Conservation (phyloP, 2,113 vertebrate genomes). For the Trochalopteron elliotii region DNA sequence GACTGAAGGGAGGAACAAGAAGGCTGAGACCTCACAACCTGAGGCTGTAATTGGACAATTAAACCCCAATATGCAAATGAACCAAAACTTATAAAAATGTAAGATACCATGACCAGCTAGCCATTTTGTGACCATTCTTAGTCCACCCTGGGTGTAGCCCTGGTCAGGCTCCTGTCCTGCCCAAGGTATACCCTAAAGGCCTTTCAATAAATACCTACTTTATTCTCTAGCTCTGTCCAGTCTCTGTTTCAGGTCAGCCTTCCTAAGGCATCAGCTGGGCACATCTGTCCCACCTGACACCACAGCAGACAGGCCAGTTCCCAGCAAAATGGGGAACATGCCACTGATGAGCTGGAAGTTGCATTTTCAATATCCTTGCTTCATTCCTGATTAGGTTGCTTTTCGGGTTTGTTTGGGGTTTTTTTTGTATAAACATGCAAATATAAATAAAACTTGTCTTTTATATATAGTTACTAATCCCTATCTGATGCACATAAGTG, state of each 20-base stretch:
- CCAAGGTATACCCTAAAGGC: not conserved
- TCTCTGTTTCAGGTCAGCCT: not conserved
- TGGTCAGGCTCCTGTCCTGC: not conserved
- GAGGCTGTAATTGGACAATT: not conserved
- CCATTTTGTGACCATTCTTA: not conserved
- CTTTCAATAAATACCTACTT: not conserved
- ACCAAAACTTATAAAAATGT: not conserved
- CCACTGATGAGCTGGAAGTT: not conserved
- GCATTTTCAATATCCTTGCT: not conserved
- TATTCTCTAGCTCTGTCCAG: not conserved
- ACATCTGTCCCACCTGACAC: rapidly evolving
- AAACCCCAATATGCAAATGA: not conserved
- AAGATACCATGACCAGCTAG: not conserved
- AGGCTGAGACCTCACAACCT: not conserved
- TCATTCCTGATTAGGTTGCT: not conserved
- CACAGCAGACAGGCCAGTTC: not conserved
- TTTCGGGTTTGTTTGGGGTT: too few relatives aligned
- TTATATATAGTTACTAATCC: not conserved
- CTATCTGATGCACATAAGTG: not conserved
- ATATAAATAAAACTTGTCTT: not conserved
- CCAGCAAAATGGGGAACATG: not conserved
- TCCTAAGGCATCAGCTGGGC: not conserved
- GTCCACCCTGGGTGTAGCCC: not conserved
- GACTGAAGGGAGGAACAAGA: not conserved
- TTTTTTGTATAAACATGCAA: not conserved